Evolutionary conservation across 2,113 vertebrate species (phyloP), one percentile per base, ranked within the genome.

Genomic region (Macaca fascicularis): DNA sequence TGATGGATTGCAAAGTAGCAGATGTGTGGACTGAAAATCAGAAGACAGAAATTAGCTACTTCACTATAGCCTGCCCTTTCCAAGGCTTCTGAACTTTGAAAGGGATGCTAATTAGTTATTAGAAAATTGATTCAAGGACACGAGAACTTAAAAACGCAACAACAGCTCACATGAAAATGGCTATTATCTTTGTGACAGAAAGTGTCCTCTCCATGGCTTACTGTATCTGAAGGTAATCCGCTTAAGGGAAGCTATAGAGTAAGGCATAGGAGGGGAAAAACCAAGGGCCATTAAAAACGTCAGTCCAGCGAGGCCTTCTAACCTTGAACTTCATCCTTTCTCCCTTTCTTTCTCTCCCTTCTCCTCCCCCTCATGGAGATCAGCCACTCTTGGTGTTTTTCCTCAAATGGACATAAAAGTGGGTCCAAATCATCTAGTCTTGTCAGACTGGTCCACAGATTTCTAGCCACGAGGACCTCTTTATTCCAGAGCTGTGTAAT

Each of bases 11-110:
- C 89, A 96, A 98, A 40, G 5, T 48, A 97, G 59, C 35, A 98
- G 35, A 98, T 95, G 52, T 94, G 11, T 27, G 23, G 72, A 61
- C 38, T 96, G 61, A 95, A 92, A 96, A 90, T 67, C 55, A 92
- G 93, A 94, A 87, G 72, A 89, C 48, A 96, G 90, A 35, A 57
- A 78, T 90, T 93, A 97, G 75, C 0, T 12, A 61, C 79, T 87
- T 96, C 27, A 6, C 35, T 76, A 0, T 97, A 32, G n/a, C 27
- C 25, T 79, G 85, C n/a, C 14, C 11, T 22, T 87, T 95, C 78
- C 40, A 89, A 82, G 32, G 27, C 25, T 95, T 96, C 12, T 22
- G 25, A 83, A 27, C 81, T 52, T 84, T 13, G 32, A 80, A 61
- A 92, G 1, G 0, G 16, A 55, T 96, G 3, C 61, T 90, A 97